Percentiles rank a stretch among this genome's conserved stretches.
phyloP scores from a whole-genome alignment of 1,140 invertebrate genomes.

The Temnothorax curvispinosus region DNA sequence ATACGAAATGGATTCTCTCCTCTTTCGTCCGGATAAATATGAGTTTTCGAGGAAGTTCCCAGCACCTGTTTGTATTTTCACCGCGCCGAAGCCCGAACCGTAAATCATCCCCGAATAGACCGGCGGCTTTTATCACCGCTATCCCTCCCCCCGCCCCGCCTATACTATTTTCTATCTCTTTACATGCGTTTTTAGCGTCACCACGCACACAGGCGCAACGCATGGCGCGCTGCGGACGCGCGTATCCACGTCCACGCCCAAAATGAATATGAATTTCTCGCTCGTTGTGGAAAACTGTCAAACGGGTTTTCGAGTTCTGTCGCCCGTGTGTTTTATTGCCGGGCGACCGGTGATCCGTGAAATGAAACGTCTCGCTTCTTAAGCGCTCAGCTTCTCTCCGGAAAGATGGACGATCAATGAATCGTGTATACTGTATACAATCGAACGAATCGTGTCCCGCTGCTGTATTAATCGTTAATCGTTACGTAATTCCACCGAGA shows the following conservation, averaged over 20 bases:
- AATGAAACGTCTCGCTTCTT: slow-evolving; percentile 63
- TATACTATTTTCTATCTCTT: slow-evolving; percentile 39
- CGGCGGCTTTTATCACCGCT: slow-evolving; percentile 75
- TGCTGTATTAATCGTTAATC: background rate
- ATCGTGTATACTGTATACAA: no score
- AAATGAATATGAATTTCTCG: slow-evolving; percentile 75
- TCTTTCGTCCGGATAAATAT: slow-evolving; percentile 71
- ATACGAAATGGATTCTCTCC: slow-evolving; percentile 7
- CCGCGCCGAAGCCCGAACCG: slow-evolving; percentile 63
- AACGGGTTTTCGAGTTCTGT: slow-evolving; percentile 56
- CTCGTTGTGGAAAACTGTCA: slow-evolving; percentile 68
- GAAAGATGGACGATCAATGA: background rate
- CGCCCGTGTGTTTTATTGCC: slow-evolving; percentile 57
- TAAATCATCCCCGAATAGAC: slow-evolving; percentile 77
- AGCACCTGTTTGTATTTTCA: slow-evolving; percentile 78
- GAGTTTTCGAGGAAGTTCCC: slow-evolving; percentile 69
- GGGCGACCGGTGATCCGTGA: slow-evolving; percentile 47
- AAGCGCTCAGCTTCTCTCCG: background rate
- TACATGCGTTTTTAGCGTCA: slow-evolving; percentile 7
- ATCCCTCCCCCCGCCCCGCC: slow-evolving; percentile 13
- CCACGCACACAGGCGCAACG: background rate
- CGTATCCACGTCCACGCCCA: slow-evolving; percentile 62
- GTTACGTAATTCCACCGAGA: background rate
- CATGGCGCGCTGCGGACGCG: background rate
- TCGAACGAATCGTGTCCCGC: background rate